Conservation (phyloP, 2,797 vertebrate species). For the Galago senegalensis region DNA sequence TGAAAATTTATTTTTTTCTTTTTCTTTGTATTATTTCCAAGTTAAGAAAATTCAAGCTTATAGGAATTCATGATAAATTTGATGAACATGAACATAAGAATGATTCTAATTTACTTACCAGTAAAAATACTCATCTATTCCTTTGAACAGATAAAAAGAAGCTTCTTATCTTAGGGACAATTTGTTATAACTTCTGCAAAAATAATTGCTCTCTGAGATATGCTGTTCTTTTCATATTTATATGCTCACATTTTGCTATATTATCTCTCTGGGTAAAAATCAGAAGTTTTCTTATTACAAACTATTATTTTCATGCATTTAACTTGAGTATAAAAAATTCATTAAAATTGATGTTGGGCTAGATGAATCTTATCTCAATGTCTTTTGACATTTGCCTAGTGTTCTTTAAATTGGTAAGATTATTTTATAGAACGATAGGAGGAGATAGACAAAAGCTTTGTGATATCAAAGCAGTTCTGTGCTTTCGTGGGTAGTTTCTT, state of each 20-base stretch:
- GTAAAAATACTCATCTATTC: background rate
- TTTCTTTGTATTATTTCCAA: conserved; percentile 55
- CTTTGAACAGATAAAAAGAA: background rate
- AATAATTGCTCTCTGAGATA: conserved; percentile 19
- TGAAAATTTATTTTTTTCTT: conserved; percentile 5
- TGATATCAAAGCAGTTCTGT: conserved; percentile 30
- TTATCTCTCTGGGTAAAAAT: conserved; percentile 29
- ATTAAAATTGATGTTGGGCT: conserved; percentile 54
- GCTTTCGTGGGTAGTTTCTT: conserved; percentile 53
- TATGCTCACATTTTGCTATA: conserved; percentile 37
- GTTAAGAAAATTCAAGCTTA: conserved; percentile 4
- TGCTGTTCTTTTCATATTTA: background rate
- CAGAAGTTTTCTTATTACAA: conserved; percentile 47
- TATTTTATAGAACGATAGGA: conserved; percentile 49
- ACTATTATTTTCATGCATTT: conserved; percentile 22
- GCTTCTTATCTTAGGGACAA: background rate
- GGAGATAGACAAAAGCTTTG: conserved; percentile 59
- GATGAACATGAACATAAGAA: conserved; percentile 39
- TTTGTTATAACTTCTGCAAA: conserved; percentile 39
- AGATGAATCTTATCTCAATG: background rate
- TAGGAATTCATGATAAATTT: background rate
- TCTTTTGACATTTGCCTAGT: conserved; percentile 60
- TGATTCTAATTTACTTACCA: background rate
- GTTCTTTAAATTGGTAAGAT: conserved; percentile 58
- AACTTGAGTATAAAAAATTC: conserved; percentile 31